phyloP scores from a whole-genome alignment of 2,797 vertebrate genomes.

The Onychomys leucogaster region DNA sequence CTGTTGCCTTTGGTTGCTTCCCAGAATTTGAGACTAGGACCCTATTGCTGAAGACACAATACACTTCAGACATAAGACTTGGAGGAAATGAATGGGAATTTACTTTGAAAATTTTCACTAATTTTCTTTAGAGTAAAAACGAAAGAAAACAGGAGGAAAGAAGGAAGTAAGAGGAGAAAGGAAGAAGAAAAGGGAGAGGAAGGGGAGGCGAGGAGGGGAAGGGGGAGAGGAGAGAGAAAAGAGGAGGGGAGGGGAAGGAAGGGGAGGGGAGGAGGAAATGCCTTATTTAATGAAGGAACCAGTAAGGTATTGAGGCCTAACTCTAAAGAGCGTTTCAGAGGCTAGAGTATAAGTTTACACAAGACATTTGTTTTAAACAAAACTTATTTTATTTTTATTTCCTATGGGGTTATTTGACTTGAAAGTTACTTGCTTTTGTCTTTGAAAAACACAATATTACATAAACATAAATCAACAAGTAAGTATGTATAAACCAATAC shows the following conservation, averaged over 20 bases:
- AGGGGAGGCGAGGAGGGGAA: neutral
- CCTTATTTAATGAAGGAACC: slow-evolving; percentile 9
- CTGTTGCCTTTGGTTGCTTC: neutral
- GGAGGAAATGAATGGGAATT: neutral
- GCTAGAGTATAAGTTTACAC: neutral
- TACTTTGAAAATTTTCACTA: neutral
- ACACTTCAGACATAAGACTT: neutral
- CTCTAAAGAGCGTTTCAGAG: neutral
- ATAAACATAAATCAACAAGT: neutral
- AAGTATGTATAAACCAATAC: neutral
- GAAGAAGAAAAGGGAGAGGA: too few relatives aligned
- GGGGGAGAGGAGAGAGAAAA: too few relatives aligned
- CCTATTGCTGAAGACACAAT: neutral
- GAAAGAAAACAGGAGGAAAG: neutral
- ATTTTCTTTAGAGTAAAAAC: neutral
- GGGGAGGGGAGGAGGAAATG: neutral
- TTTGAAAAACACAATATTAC: neutral
- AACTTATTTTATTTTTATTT: neutral
- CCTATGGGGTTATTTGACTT: neutral
- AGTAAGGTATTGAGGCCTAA: neutral
- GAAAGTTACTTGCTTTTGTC: neutral
- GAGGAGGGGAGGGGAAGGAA: too few relatives aligned
- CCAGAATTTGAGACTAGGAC: neutral
- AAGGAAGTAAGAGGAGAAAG: too few relatives aligned
- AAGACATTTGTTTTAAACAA: neutral